Percentiles rank a stretch among this genome's conserved stretches.
These are phyloP conservation scores for Mythimna albipuncta DNA, from an alignment of 2,888 invertebrate genomes.

Conservation along the genomic window DNA sequence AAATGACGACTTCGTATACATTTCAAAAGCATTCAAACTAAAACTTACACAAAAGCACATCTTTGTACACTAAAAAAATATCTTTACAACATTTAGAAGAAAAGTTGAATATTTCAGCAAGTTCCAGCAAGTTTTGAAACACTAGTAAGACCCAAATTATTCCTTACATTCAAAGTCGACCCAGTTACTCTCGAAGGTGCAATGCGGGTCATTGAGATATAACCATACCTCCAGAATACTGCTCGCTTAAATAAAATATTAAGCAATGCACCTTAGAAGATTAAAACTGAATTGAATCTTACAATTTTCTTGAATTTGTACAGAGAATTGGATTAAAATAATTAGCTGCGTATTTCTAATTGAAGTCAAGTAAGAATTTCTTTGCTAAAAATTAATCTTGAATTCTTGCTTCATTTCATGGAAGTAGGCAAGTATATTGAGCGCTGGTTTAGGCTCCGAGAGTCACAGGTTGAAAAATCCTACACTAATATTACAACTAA, in stretches of 20 bases:
- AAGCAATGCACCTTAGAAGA: conserved; percentile 25
- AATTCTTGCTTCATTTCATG: background rate
- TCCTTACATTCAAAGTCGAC: conserved; percentile 53
- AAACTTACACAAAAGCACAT: conserved; percentile 8
- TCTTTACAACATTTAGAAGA: conserved; percentile 29
- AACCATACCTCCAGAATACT: conserved; percentile 19
- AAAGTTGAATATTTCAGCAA: conserved; percentile 36
- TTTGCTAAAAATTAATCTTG: background rate
- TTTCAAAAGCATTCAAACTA: background rate
- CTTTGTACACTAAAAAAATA: conserved; percentile 23
- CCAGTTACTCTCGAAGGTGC: conserved; percentile 51
- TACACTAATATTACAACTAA: no score
- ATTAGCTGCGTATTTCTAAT: conserved; percentile 14
- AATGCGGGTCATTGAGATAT: conserved; percentile 51
- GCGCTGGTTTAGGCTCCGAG: no score
- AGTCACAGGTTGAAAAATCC: no score
- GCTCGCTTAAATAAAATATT: conserved; percentile 46
- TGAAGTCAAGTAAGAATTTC: conserved; percentile 9
- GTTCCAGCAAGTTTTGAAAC: conserved; percentile 35
- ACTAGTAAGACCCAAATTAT: conserved; percentile 46
- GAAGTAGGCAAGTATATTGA: background rate
- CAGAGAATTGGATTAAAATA: conserved; percentile 6
- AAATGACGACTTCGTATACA: background rate
- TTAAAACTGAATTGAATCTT: conserved; percentile 39
- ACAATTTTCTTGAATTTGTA: conserved; percentile 28